These are phyloP conservation scores for Enhydra lutris DNA, from an alignment of 2,113 vertebrate species.

Conservation along the genomic window DNA sequence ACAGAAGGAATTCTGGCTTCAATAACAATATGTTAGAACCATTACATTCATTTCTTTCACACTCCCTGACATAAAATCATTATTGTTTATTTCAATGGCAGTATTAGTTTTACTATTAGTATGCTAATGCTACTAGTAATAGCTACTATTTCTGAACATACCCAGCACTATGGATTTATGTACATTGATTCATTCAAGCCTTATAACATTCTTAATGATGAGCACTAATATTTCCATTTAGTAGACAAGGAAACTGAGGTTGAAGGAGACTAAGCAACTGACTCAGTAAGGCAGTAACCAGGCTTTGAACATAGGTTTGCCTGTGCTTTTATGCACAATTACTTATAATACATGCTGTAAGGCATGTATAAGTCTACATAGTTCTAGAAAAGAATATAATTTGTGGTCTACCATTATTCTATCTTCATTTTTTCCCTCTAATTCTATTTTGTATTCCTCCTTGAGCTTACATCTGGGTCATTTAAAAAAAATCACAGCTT, in stretches of 20 bases:
- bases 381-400: neutral
- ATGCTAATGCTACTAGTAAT: neutral
- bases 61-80: neutral
- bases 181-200: neutral
- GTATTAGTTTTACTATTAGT: neutral
- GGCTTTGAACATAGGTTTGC: too few species aligned
- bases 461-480: neutral
- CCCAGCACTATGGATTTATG: neutral
- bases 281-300: too few species aligned
- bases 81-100: neutral
- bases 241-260: neutral
- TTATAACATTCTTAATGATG: neutral
- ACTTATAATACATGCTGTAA: neutral
- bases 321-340: rapidly evolving
- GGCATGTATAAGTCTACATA: neutral
- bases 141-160: neutral
- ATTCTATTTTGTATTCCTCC: neutral
- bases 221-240: neutral
- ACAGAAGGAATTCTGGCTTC: neutral
- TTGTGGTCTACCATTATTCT: neutral
- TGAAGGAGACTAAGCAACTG: neutral
- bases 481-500: neutral
- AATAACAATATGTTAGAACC: neutral
- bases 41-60: rapidly evolving
- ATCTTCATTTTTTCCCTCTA: neutral